Evolutionary conservation across 2,797 vertebrate species (phyloP).

Genomic region (Pteronotus mesoamericanus): DNA sequence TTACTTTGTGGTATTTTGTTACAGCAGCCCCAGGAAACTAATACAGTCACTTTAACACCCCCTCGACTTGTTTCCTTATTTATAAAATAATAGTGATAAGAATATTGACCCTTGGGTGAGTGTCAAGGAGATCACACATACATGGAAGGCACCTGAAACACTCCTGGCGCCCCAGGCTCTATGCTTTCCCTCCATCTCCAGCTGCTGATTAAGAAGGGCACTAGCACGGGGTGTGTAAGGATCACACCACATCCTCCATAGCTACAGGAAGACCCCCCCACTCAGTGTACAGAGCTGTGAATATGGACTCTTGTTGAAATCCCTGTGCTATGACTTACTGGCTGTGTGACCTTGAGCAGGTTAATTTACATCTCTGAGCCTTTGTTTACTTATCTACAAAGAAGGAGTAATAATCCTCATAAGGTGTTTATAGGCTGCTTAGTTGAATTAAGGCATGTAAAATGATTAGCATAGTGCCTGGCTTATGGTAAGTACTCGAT

Average conservation of each 20-base stretch:
- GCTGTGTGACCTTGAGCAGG: neutral
- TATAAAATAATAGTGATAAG: neutral
- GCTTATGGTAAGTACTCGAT: neutral
- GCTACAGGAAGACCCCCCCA: neutral
- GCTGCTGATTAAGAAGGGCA: neutral
- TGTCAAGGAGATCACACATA: neutral
- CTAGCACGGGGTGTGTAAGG: neutral
- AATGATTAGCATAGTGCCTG: neutral
- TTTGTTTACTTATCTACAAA: neutral
- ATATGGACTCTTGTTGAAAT: neutral
- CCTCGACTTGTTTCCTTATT: neutral
- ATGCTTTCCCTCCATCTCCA: neutral
- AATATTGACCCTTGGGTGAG: neutral
- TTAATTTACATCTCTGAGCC: neutral
- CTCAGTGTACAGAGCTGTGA: neutral
- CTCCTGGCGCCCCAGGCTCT: neutral
- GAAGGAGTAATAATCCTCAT: neutral
- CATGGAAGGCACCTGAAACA: neutral
- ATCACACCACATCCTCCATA: neutral
- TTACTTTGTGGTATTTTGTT: neutral
- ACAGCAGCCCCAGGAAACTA: neutral
- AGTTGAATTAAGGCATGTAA: neutral
- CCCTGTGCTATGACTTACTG: neutral
- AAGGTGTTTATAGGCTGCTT: neutral
- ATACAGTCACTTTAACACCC: neutral